These are phyloP conservation scores for Tenthredo amoena DNA, from an alignment of 2,888 invertebrate genomes.

Conservation along the genomic window DNA sequence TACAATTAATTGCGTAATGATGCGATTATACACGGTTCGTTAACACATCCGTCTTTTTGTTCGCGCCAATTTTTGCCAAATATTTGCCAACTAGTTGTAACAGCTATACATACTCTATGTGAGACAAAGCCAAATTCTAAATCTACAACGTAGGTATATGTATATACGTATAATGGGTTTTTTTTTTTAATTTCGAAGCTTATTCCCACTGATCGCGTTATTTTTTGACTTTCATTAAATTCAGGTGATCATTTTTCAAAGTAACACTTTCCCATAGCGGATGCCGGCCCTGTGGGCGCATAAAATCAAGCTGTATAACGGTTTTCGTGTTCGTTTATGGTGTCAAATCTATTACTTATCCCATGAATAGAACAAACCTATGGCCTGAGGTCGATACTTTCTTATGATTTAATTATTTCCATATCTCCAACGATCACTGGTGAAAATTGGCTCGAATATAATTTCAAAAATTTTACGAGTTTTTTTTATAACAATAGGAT, in stretches of 20 bases:
- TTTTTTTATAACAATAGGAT: background rate
- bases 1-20: background rate
- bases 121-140: background rate
- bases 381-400: background rate
- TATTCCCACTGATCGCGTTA: too few species aligned
- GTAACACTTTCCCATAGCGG: background rate
- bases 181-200: too few species aligned
- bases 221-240: background rate
- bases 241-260: background rate
- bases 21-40: background rate
- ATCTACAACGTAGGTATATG: background rate
- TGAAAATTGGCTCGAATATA: background rate
- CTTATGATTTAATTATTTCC: too few species aligned
- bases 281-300: constrained; percentile 12
- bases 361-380: background rate
- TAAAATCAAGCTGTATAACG: constrained; percentile 29
- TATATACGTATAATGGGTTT: background rate
- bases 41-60: constrained; percentile 33
- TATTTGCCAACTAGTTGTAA: background rate
- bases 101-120: background rate
- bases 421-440: background rate
- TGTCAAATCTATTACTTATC: background rate
- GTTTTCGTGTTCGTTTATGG: background rate
- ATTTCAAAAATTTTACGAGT: background rate
- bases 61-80: background rate